Base-by-base conservation (phyloP, 2,888 invertebrate genomes). In the Cantharis rufa region DNA sequence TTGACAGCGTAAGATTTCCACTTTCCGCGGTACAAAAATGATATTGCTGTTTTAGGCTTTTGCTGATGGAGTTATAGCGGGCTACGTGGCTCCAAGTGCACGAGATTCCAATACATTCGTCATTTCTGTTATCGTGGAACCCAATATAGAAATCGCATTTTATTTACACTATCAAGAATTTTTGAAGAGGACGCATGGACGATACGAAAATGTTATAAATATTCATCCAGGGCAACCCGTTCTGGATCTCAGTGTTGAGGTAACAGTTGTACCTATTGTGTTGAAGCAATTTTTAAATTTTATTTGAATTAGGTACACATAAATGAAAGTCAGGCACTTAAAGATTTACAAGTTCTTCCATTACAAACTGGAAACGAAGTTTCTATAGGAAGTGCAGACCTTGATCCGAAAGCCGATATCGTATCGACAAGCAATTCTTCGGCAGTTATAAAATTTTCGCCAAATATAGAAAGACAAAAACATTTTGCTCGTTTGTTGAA, bases 81-180 rank as follows among this genome's bases (percentile, higher is more conserved):
- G 91, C n/a, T 92, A 92, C 80, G 89, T 93, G 2, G 88, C 90
- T 77, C 89, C 91, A 82, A 93, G 91, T 84, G 92, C 93, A 0
- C 90, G 94, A 72, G 92, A 94, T 85, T 93, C 94, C 0, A 93
- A 93, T 84, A 90, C 91, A 81, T 94, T 94, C 86, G 91, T 91
- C 3, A 92, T 94, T 1, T 90, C 91, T 0, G 91, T 94, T 63
- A 93, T 94, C 84, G 89, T 94, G 4, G 93, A 92, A 79, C 89
- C 93, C 0, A 87, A 89, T 73, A 90, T 90, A 13, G 91, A 90
- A 78, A 93, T 92, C 0, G 88, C 89, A 1, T 95, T 95, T 86
- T 92, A 92, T 83, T 86, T 94, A 80, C 93, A 91, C 0, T 95
- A 95, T 85, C 93, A 95, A 84, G 93, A 95, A 86, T 83, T 95